phyloP scores from a whole-genome alignment of 2,888 invertebrate species.

The Pecten maximus region DNA sequence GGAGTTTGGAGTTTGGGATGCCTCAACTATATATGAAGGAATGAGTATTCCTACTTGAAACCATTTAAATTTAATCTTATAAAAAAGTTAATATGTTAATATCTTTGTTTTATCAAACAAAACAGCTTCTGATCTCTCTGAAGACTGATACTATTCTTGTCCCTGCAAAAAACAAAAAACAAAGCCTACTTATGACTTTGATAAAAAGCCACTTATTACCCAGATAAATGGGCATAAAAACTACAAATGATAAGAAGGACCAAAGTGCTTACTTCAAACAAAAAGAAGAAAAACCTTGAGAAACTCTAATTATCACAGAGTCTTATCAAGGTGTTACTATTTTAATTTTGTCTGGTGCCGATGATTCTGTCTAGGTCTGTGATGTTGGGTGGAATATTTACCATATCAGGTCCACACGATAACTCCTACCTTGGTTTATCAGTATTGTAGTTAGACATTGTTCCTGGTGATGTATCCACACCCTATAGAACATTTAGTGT shows the following conservation, averaged over 20 bases:
- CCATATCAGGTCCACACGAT: neutral
- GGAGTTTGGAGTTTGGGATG: neutral
- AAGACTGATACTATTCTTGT: neutral
- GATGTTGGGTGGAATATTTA: conserved; percentile 25
- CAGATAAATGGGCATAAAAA: neutral
- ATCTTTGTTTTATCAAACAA: conserved; percentile 10
- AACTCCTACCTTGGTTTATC: neutral
- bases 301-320: neutral
- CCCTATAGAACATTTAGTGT: neutral
- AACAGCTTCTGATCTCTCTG: neutral
- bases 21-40: neutral
- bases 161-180: neutral
- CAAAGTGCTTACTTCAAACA: neutral
- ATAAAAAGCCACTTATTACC: conserved; percentile 10
- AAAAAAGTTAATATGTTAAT: neutral
- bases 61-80: neutral
- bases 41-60: neutral
- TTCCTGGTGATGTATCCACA: neutral
- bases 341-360: conserved; percentile 26
- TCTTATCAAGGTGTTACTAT: conserved; percentile 27
- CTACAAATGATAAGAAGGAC: neutral
- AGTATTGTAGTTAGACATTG: neutral
- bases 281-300: neutral
- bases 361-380: neutral
- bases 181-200: neutral